phyloP scores from a whole-genome alignment of 2,113 vertebrate species.

The Chionodraco myersi region DNA sequence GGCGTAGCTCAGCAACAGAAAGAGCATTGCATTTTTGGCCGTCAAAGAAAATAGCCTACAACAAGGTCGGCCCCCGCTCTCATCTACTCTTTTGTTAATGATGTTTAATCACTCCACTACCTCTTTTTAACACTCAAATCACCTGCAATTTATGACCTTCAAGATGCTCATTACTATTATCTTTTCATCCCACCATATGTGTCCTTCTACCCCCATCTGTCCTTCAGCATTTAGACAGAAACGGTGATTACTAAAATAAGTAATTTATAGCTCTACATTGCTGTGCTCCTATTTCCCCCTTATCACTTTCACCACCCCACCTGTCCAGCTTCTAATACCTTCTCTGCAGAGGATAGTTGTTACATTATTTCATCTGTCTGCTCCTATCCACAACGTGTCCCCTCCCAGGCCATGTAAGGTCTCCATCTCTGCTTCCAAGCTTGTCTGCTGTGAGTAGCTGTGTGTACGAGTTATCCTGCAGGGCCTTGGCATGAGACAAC shows the following conservation, averaged over 20 bases:
- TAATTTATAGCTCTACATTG: slow-evolving; percentile 43
- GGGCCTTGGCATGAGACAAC: slow-evolving; percentile 64
- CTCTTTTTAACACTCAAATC: slow-evolving; percentile 60
- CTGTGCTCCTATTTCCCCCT: neutral
- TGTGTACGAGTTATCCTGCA: slow-evolving; percentile 47
- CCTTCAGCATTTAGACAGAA: slow-evolving; percentile 26
- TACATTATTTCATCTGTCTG: neutral
- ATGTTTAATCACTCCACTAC: slow-evolving; percentile 65
- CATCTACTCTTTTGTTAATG: slow-evolving; percentile 67
- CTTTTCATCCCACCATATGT: slow-evolving; percentile 42
- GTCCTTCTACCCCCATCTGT: slow-evolving; percentile 23
- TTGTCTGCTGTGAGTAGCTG: slow-evolving; percentile 46
- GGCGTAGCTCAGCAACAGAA: slow-evolving; percentile 72
- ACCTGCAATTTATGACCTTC: slow-evolving; percentile 76
- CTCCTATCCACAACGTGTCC: slow-evolving; percentile 36
- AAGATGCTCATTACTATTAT: slow-evolving; percentile 76
- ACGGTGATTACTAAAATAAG: slow-evolving; percentile 17
- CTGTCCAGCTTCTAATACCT: slow-evolving; percentile 5
- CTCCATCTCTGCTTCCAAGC: slow-evolving; percentile 57
- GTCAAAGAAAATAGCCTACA: slow-evolving; percentile 76
- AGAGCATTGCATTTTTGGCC: slow-evolving; percentile 79
- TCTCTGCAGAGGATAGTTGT: slow-evolving; percentile 7
- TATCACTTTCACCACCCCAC: neutral
- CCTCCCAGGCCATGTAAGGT: slow-evolving; percentile 48
- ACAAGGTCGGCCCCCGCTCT: slow-evolving; percentile 76